These are phyloP conservation scores for Lasiommata megera DNA, from an alignment of 2,888 invertebrate species.

Conservation along the genomic window DNA sequence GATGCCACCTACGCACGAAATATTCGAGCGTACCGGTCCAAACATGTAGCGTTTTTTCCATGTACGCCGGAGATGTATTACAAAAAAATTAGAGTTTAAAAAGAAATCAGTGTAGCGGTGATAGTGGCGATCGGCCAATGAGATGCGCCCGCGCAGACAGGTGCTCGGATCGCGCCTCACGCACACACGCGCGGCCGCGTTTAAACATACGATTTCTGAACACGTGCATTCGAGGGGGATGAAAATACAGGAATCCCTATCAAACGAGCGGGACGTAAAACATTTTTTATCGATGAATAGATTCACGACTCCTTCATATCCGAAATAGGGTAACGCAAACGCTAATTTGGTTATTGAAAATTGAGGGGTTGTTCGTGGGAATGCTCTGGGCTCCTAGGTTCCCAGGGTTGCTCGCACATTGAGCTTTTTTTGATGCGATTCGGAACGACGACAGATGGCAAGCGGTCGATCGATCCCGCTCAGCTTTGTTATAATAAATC, in stretches of 20 bases:
- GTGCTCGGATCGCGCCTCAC: slow-evolving; percentile 64
- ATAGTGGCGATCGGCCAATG: slow-evolving; percentile 72
- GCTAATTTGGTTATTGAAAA: slow-evolving; percentile 83
- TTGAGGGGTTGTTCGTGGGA: slow-evolving; percentile 85
- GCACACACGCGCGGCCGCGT: slow-evolving; percentile 69
- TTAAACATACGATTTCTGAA: slow-evolving; percentile 75
- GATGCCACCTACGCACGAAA: slow-evolving; percentile 78
- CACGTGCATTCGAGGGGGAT: slow-evolving; percentile 81
- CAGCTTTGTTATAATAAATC: slow-evolving; percentile 77
- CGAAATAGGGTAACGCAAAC: slow-evolving; percentile 82
- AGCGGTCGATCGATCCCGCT: slow-evolving; percentile 75
- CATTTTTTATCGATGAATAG: slow-evolving; percentile 78
- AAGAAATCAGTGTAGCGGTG: slow-evolving; percentile 81
- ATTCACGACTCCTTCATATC: slow-evolving; percentile 81
- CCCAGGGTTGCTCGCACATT: slow-evolving; percentile 83
- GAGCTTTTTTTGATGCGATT: slow-evolving; percentile 76
- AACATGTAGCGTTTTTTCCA: slow-evolving; percentile 76
- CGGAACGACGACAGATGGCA: slow-evolving; percentile 81
- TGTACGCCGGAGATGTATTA: slow-evolving; percentile 69
- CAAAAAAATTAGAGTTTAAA: slow-evolving; percentile 71
- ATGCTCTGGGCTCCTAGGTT: slow-evolving; percentile 83
- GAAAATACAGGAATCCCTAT: slow-evolving; percentile 50
- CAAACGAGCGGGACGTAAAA: slow-evolving; percentile 55
- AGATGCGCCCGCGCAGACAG: slow-evolving; percentile 74
- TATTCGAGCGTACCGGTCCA: slow-evolving; percentile 71